These are phyloP conservation scores for Drymodes brunneopygia DNA, from an alignment of 2,113 vertebrate genomes.

Conservation along the genomic window DNA sequence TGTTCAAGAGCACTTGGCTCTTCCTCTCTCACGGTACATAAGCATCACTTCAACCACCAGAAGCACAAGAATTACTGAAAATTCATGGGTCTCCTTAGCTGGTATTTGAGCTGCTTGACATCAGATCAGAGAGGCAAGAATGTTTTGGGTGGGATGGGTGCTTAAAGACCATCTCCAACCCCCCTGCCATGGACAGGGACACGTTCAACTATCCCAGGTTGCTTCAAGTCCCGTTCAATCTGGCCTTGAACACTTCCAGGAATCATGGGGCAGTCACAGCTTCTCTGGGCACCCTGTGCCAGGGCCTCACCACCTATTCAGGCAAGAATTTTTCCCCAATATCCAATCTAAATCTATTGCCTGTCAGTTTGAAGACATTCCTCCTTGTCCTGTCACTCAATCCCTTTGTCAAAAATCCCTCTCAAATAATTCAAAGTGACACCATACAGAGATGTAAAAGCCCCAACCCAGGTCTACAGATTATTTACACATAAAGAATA, in stretches of 20 bases:
- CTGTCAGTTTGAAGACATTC: neutral
- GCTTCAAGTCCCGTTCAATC: rapidly evolving
- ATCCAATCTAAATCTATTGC: neutral
- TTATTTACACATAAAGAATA: neutral
- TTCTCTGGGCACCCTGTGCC: rapidly evolving
- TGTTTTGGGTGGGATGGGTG: neutral
- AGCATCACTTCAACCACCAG: neutral
- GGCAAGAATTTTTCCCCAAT: neutral
- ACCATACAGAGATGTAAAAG: neutral
- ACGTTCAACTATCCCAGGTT: rapidly evolving
- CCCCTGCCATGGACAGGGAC: neutral
- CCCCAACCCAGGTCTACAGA: rapidly evolving
- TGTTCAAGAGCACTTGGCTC: neutral
- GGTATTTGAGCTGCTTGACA: neutral
- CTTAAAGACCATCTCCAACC: neutral
- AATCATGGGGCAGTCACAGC: neutral
- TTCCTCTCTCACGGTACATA: neutral
- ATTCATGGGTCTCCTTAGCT: neutral
- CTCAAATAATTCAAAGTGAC: neutral
- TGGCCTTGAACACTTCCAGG: neutral
- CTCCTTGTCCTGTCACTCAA: neutral
- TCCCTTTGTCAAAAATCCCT: neutral
- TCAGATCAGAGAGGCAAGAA: neutral
- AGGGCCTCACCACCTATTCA: neutral
- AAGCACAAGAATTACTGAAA: neutral